These are phyloP conservation scores for Mechanitis messenoides DNA, from an alignment of 2,888 invertebrate species.

Conservation along the genomic window DNA sequence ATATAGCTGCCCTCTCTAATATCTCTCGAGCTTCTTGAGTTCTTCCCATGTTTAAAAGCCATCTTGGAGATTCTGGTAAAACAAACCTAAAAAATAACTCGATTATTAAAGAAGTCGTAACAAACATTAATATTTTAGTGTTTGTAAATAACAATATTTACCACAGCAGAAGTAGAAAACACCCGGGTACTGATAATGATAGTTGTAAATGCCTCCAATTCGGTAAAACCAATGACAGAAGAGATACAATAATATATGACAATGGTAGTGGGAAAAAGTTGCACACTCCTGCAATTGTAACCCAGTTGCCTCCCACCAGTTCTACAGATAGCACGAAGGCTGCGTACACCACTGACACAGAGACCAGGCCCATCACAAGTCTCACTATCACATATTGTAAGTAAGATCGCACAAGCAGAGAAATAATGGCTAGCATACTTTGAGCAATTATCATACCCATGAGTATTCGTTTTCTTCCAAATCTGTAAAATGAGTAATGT, in stretches of 20 bases:
- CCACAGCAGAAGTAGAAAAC: slow-evolving; percentile 81
- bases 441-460: slow-evolving; percentile 83
- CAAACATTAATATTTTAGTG: not conserved
- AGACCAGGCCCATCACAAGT: slow-evolving; percentile 83
- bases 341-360: slow-evolving; percentile 88
- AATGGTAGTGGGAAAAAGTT: slow-evolving; percentile 87
- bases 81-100: slow-evolving; percentile 77
- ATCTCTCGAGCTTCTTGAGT: slow-evolving; percentile 82
- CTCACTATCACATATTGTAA: slow-evolving; percentile 82
- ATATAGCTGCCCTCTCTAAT: slow-evolving; percentile 79
- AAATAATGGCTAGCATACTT: slow-evolving; percentile 80
- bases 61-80: slow-evolving; percentile 87
- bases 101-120: not conserved
- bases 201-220: slow-evolving; percentile 85
- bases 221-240: slow-evolving; percentile 81
- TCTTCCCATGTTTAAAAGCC: slow-evolving; percentile 84
- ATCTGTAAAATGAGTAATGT: slow-evolving; percentile 53
- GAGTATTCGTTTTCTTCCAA: slow-evolving; percentile 85
- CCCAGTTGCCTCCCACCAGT: slow-evolving; percentile 86
- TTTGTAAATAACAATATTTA: slow-evolving; percentile 48
- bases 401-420: slow-evolving; percentile 83
- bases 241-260: slow-evolving; percentile 84
- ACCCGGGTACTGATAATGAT: slow-evolving; percentile 83
- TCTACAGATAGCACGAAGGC: slow-evolving; percentile 88
- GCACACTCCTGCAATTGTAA: slow-evolving; percentile 87